Conservation (phyloP, 2,113 vertebrate genomes). For the Crotalus viridis region DNA sequence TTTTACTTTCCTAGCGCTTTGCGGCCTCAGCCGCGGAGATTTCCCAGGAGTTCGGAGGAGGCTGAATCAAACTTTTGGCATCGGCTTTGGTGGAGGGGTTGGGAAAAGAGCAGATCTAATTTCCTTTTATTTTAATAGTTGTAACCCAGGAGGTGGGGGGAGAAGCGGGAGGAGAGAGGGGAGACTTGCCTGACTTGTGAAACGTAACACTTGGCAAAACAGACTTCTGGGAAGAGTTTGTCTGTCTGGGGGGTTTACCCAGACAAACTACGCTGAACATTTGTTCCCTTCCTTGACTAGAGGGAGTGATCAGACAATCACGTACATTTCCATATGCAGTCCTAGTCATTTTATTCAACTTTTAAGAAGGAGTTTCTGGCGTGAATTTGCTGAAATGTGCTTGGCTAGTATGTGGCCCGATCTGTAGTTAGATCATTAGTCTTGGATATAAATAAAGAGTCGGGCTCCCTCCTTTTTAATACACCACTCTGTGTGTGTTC, state of each 20-base stretch:
- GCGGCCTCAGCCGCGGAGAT: conserved; percentile 30
- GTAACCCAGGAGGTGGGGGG: not conserved
- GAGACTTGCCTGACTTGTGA: conserved; percentile 27
- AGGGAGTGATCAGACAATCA: conserved; percentile 20
- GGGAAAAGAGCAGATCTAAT: not conserved
- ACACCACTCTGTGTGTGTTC: not conserved
- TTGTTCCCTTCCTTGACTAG: not conserved
- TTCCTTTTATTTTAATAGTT: not conserved
- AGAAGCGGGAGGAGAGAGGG: not conserved
- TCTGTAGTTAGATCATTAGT: not conserved
- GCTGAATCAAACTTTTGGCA: conserved; percentile 33
- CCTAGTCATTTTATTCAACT: not conserved
- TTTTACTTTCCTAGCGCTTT: not conserved
- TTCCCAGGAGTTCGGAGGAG: conserved; percentile 29
- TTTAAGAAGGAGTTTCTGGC: not conserved
- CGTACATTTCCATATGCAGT: not conserved
- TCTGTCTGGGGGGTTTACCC: conserved; percentile 8
- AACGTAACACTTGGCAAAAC: conserved; percentile 32
- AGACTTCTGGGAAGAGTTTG: conserved; percentile 5
- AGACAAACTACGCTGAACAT: conserved; percentile 11
- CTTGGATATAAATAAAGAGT: not conserved
- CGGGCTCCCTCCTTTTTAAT: not conserved
- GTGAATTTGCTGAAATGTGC: not conserved
- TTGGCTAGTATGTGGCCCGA: not conserved
- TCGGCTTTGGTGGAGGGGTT: conserved; percentile 1